Evolutionary conservation across 2,888 invertebrate genomes (phyloP), one percentile per base, ranked within the genome.

Genomic region (Piscicola geometra): DNA sequence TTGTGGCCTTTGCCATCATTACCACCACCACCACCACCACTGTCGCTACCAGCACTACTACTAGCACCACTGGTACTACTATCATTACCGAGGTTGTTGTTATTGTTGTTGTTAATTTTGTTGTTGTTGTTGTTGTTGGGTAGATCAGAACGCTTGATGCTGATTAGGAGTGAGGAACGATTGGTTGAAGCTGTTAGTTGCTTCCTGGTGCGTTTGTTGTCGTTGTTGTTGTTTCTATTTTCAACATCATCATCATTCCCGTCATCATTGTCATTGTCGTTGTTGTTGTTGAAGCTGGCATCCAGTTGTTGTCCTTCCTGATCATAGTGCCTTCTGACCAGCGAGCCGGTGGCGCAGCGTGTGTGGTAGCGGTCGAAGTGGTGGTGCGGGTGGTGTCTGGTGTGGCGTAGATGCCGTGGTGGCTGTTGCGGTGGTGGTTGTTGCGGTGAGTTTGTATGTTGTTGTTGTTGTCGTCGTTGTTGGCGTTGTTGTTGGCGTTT

Each of bases 271-370:
- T 64, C 30, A 21, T 64, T 64, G 30, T 64, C n/a, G n/a, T n/a
- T 64, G 30, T 64, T 64, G 30, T 64, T 64, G n/a, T 64, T 9
- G n/a, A 12, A 12, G 30, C n/a, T 64, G 30, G 5, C n/a, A 21
- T 36, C 41, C 35, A 36, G 30, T 12, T 25, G 12, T 25, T 74
- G 47, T 3, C 32, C 18, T 21, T 73, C 78, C 25, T 76, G 76
- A 32, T 78, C 78, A 66, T 79, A 77, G 36, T 75, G 47, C 69
- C 76, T 71, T 50, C 79, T 66, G 68, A 71, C 75, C 12, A 78
- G 72, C 21, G 75, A 74, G 1, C 79, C 79, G 18, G 79, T 78
- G 0, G 75, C 30, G n/a, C 72, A 75, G n/a, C 79, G 70, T 0
- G 79, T 79, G 18, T 75, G 64, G 70, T 79, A 79, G 15, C 76